Evolutionary conservation across 2,888 invertebrate species (phyloP), one percentile per base, ranked within the genome.

Genomic region (Elegia similella): DNA sequence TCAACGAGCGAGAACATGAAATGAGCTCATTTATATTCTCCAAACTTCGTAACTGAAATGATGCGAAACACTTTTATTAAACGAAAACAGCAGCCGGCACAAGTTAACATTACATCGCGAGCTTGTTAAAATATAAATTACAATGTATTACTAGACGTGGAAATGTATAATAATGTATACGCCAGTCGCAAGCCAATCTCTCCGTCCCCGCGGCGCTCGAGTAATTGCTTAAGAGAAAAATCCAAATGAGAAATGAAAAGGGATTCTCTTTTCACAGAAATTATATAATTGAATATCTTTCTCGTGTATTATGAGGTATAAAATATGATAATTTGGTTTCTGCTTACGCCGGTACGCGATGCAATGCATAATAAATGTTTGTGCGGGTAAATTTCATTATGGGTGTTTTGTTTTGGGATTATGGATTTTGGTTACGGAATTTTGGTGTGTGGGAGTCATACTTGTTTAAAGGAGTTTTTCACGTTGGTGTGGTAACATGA

Each of bases 141-240:
- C 82, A 80, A 75, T 70, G 74, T 71, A 50, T 74, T 72, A 70
- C 72, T 74, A 76, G 78, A 78, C 78, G 76, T 75, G 76, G 79
- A 78, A 79, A 79, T 80, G 74, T 79, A 79, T 74, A 23, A 23
- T 23, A 23, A 23, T 23, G 23, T 23, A 23, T 23, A 3, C 23
- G 23, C 23, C 23, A 23, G 23, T 73, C n/a, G n/a, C 50, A 70
- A 81, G 78, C 81, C 84, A 82, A 84, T 87, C 83, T 77, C 80
- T 69, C 78, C 75, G 69, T 73, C 82, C 87, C 85, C 77, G 78
- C 78, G 84, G 87, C 87, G 73, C 69, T 66, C 47, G 68, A 73
- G 82, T 91, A 90, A 91, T 91, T 90, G 89, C 88, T 89, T 90
- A 90, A 89, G 89, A 90, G 90, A 90, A 90, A 90, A 90, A 91